Conservation (phyloP, 1,140 invertebrate genomes). For the Myzus persicae region DNA sequence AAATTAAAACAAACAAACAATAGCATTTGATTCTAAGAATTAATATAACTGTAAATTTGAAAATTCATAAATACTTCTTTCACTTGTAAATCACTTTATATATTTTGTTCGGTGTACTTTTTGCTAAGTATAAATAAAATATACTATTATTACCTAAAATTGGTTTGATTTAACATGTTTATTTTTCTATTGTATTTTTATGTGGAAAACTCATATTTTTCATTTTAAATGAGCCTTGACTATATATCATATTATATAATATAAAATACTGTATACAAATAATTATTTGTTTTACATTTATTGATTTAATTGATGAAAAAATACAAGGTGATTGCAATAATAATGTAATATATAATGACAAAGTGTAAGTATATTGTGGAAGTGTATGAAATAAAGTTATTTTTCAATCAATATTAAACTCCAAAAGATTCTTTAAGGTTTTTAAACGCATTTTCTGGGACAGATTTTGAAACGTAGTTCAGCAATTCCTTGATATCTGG, state of each 20-base stretch:
- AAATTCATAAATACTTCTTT: slow-evolving; percentile 28
- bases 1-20: slow-evolving; percentile 6
- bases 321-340: neutral
- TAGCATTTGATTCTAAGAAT: neutral
- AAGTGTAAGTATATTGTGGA: neutral
- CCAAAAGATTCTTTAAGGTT: slow-evolving; percentile 28
- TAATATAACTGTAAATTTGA: slow-evolving; percentile 41
- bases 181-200: neutral
- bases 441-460: neutral
- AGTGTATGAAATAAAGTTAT: neutral
- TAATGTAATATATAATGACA: neutral
- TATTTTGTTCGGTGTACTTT: slow-evolving; percentile 52
- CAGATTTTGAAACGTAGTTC: neutral
- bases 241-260: neutral
- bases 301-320: neutral
- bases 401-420: slow-evolving; percentile 5
- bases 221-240: too few species aligned
- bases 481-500: slow-evolving; percentile 43
- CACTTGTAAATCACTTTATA: slow-evolving; percentile 43
- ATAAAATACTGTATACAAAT: neutral
- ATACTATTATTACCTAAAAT: slow-evolving; percentile 46
- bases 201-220: neutral
- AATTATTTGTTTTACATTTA: neutral
- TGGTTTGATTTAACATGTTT: neutral
- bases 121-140: slow-evolving; percentile 55